Conservation (phyloP, 2,797 vertebrate genomes). For the Microctenopoma lineatum region DNA sequence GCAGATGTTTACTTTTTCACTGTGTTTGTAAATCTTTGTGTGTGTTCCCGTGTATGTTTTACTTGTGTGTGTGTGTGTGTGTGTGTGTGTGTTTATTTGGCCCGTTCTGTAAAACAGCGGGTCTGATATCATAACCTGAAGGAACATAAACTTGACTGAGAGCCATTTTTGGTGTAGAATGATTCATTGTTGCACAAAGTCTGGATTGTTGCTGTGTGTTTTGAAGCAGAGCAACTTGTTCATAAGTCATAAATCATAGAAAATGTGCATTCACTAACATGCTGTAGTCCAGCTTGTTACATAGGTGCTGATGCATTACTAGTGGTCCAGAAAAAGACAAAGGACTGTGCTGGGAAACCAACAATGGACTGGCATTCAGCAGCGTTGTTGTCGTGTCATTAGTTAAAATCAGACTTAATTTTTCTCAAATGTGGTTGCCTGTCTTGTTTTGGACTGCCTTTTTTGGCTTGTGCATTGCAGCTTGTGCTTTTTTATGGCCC, state of each 20-base stretch:
- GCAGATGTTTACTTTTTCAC: slow-evolving; percentile 30
- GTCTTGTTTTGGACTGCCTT: slow-evolving; percentile 33
- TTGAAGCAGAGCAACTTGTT: slow-evolving; percentile 32
- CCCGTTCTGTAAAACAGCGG: background rate
- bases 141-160: slow-evolving; percentile 24
- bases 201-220: slow-evolving; percentile 37
- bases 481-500: slow-evolving; percentile 65
- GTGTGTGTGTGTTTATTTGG: slow-evolving; percentile 17
- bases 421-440: slow-evolving; percentile 27
- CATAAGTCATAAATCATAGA: slow-evolving; percentile 26
- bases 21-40: slow-evolving; percentile 13
- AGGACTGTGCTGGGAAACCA: slow-evolving; percentile 37
- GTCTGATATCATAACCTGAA: slow-evolving; percentile 28
- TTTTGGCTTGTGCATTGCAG: slow-evolving; percentile 47
- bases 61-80: background rate
- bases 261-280: slow-evolving; percentile 21
- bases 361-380: slow-evolving; percentile 27
- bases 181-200: slow-evolving; percentile 27
- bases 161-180: slow-evolving; percentile 29
- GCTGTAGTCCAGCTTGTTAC: slow-evolving; percentile 8
- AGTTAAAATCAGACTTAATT: slow-evolving; percentile 51
- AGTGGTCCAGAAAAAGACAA: slow-evolving; percentile 37
- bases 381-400: slow-evolving; percentile 33
- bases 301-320: slow-evolving; percentile 29
- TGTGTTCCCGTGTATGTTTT: background rate